Conservation (phyloP, 2,888 invertebrate genomes). For the Chymomyza caudatula region DNA sequence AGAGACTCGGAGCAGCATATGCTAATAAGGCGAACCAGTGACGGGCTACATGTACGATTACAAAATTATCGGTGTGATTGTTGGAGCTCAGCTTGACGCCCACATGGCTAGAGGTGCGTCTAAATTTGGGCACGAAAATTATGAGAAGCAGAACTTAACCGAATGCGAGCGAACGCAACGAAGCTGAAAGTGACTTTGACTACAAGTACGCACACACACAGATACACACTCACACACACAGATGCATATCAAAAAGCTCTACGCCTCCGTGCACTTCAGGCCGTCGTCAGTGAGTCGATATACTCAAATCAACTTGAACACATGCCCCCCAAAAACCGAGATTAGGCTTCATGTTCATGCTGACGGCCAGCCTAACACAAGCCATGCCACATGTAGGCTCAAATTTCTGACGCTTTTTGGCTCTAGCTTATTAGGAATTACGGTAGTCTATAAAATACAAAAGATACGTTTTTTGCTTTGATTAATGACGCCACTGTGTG, state of each 20-base stretch:
- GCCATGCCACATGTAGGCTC: constrained; percentile 1
- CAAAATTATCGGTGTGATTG: constrained; percentile 7
- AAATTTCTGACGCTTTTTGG: not conserved
- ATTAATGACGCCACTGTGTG: constrained; percentile 59
- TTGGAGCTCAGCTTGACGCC: constrained; percentile 43
- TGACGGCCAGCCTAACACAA: too few species aligned
- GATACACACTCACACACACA: constrained; percentile 19
- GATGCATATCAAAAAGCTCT: constrained; percentile 31
- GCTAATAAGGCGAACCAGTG: constrained; percentile 52
- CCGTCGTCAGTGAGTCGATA: constrained; percentile 22
- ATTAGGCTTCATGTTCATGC: not conserved
- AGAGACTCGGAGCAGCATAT: constrained; percentile 19
- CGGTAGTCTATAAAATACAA: constrained; percentile 36
- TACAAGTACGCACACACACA: constrained; percentile 53
- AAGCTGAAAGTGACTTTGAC: constrained; percentile 73
- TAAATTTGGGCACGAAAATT: constrained; percentile 70
- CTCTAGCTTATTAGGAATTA: constrained; percentile 44
- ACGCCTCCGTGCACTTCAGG: constrained; percentile 59
- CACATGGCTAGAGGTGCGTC: constrained; percentile 47
- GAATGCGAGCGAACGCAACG: constrained; percentile 37
- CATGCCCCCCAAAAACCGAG: constrained; percentile 14
- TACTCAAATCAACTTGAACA: constrained; percentile 36
- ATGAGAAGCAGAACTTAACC: constrained; percentile 51
- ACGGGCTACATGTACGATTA: constrained; percentile 16
- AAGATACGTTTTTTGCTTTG: constrained; percentile 24